Evolutionary conservation across 2,888 invertebrate species (phyloP).

Genomic region (Hirtodrosophila cameraria): DNA sequence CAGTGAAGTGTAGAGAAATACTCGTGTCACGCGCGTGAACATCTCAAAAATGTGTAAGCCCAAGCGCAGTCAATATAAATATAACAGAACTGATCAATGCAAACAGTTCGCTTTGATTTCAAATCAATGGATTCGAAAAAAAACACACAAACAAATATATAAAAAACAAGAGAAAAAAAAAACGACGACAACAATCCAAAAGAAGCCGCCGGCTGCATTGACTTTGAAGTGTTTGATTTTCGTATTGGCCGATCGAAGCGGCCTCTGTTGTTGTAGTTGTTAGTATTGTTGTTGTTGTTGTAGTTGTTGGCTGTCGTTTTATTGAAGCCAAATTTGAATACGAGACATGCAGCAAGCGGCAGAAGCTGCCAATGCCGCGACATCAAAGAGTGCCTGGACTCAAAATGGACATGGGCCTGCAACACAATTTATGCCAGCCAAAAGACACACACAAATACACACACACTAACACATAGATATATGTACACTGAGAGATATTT

Average conservation of each 20-base stretch:
- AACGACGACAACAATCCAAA: constrained; percentile 34
- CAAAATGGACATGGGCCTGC: constrained; percentile 78
- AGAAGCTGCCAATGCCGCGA: constrained; percentile 67
- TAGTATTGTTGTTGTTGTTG: constrained; percentile 43
- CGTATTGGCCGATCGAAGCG: constrained; percentile 63
- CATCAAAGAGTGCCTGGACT: constrained; percentile 79
- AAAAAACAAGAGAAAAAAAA: constrained; percentile 12
- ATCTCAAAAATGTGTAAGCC: constrained; percentile 13
- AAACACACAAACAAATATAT: constrained; percentile 13
- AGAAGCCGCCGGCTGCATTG: constrained; percentile 69
- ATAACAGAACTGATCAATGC: constrained; percentile 64
- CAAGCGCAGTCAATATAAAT: constrained; percentile 62
- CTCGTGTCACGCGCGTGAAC: constrained; percentile 45
- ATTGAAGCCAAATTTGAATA: constrained; percentile 80
- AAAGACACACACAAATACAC: constrained; percentile 24
- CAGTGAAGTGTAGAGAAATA: constrained; percentile 1
- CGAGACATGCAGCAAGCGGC: constrained; percentile 65
- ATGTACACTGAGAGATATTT: constrained; percentile 21
- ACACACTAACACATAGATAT: constrained; percentile 3
- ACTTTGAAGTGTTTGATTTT: constrained; percentile 78
- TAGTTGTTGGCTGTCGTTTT: constrained; percentile 74
- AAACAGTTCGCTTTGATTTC: constrained; percentile 60
- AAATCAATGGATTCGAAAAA: constrained; percentile 34
- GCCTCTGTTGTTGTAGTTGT: constrained; percentile 34
- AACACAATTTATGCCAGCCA: constrained; percentile 74